These are phyloP conservation scores for Homalodisca vitripennis DNA, from an alignment of 1,140 invertebrate genomes.

Conservation along the genomic window DNA sequence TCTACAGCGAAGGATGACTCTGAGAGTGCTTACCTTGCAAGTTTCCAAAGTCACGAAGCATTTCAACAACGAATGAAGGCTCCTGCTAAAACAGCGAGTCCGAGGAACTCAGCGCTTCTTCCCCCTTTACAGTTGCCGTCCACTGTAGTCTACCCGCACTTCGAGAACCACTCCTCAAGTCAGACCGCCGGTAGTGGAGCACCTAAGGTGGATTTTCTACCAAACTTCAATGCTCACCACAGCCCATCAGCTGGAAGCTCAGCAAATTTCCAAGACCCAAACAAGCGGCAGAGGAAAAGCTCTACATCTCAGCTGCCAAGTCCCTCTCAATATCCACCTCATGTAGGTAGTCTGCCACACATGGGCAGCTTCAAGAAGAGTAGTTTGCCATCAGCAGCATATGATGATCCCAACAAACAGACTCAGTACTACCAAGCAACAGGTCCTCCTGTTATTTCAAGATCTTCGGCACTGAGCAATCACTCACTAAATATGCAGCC, in stretches of 20 bases:
- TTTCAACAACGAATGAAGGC: conserved; percentile 5
- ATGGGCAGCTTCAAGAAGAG: conserved; percentile 50
- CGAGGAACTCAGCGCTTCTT: conserved; percentile 5
- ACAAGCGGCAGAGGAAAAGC: conserved; percentile 31
- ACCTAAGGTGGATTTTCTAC: conserved; percentile 68
- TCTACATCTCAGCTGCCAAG: not conserved
- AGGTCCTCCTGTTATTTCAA: conserved; percentile 34
- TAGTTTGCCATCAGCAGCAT: conserved; percentile 45
- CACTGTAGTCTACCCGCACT: conserved; percentile 42
- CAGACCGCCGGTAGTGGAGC: conserved; percentile 50
- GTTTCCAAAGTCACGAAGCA: conserved; percentile 24
- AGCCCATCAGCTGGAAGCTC: not conserved
- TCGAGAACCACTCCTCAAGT: conserved; percentile 39
- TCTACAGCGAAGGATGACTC: conserved; percentile 63
- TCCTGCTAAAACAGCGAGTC: conserved; percentile 19
- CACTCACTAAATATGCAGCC: conserved; percentile 30
- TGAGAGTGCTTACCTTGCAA: conserved; percentile 8
- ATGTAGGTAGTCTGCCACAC: conserved; percentile 32
- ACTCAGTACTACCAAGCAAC: conserved; percentile 33
- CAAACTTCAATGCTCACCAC: conserved; percentile 55
- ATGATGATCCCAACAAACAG: conserved; percentile 41
- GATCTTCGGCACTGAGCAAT: conserved; percentile 33
- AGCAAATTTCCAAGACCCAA: conserved; percentile 18
- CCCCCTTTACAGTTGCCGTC: conserved; percentile 37
- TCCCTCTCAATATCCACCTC: conserved; percentile 31